Base-by-base conservation (phyloP, 53 echinoderm and acorn worm species). In the Apostichopus leukothele region DNA sequence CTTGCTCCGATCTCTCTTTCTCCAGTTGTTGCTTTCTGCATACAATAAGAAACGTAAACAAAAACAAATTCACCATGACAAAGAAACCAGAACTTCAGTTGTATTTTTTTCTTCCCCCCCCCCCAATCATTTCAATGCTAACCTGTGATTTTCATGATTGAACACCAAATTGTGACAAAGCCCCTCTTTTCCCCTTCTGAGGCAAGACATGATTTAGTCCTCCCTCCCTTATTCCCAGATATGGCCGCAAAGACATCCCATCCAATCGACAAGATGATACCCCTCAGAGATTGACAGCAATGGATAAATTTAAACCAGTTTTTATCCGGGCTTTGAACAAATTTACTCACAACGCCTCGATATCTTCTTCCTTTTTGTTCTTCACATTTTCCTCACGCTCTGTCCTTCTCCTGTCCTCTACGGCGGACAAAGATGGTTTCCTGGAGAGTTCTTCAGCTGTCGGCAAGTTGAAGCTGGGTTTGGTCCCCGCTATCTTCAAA, bases 1-100 rank as follows among this genome's bases (percentile, higher is more conserved):
- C 96, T 23, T 93, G 91, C 52, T 88, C 90, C 52, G 89, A 67
- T 3, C 84, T 83, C 27, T 94, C 90, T 61, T 76, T 88, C 21
- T 92, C 63, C 52, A 91, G 26, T 10, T 95, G 91, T 55, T 92
- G 91, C 73, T 90, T 89, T 81, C 93, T 91, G 86, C 12, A 21
- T 3, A 39, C 2, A 39, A 39, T 3, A 39, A 3, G 39, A 39
- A 39, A 1, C 39, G 0, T 39, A 39, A 39, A 39, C 39, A 39
- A 39, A 39, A 39, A 39, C 39, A 39, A 39, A 39, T 39, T 39
- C 39, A 39, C 39, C 39, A 39, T 39, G 39, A 39, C 39, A 3
- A 39, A 39, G 39, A 39, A 39, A 39, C 39, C 39, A 39, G 2
- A 39, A 39, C 39, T 39, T 39, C 39, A 39, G 39, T 39, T 39